phyloP scores from a whole-genome alignment of 2,797 vertebrate genomes.

The Pseudochaenichthys georgianus region DNA sequence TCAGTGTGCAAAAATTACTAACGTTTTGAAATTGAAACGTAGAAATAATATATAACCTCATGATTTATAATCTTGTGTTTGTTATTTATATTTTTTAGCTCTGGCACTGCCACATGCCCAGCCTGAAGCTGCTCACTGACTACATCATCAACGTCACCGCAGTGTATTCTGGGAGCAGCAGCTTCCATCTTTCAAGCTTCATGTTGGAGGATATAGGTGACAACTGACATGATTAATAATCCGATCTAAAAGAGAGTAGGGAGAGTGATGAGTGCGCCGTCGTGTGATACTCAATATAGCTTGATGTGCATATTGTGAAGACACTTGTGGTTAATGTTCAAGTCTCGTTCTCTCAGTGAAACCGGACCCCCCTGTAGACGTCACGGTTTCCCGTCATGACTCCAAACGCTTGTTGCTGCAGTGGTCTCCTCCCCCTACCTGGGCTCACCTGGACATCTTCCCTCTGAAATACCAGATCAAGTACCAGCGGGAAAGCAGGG shows the following conservation, averaged over 20 bases:
- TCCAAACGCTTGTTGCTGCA: conserved; percentile 65
- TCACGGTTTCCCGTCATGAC: conserved; percentile 59
- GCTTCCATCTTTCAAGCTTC: conserved; percentile 69
- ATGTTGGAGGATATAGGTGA: conserved; percentile 85
- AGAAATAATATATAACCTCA: background rate
- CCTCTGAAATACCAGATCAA: conserved; percentile 82
- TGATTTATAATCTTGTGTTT: background rate
- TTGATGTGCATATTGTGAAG: background rate
- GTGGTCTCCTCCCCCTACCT: conserved; percentile 82
- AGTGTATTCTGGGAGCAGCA: conserved; percentile 65
- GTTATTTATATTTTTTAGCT: conserved; percentile 38
- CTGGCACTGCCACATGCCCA: conserved; percentile 74
- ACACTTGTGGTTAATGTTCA: background rate
- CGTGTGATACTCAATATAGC: background rate
- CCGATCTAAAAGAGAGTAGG: background rate
- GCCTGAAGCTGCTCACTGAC: conserved; percentile 75
- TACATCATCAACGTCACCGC: conserved; percentile 85
- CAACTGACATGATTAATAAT: background rate
- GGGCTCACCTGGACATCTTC: conserved; percentile 76
- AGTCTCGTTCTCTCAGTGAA: conserved; percentile 74
- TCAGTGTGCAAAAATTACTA: background rate
- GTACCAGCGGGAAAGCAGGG: conserved; percentile 71
- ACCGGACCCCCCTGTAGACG: conserved; percentile 81
- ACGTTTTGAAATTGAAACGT: background rate
- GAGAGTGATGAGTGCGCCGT: background rate